phyloP scores from a whole-genome alignment of 1,140 invertebrate species.

The Aporrectodea caliginosa region DNA sequence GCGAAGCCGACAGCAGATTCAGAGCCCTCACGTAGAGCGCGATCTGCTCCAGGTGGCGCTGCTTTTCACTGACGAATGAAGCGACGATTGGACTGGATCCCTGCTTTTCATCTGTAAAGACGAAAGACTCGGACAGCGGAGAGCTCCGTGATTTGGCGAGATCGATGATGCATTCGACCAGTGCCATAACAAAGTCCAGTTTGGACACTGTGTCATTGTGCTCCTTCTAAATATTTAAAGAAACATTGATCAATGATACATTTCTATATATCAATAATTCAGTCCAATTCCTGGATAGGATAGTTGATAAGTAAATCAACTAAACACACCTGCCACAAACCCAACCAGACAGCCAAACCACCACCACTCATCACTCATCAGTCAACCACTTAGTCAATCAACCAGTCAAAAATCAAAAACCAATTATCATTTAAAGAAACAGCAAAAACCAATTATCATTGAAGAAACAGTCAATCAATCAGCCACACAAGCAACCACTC shows the following conservation, averaged over 20 bases:
- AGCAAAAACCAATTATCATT: too few species aligned
- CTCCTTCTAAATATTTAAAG: conserved; percentile 63
- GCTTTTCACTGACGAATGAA: conserved; percentile 25
- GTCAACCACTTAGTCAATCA: too few species aligned
- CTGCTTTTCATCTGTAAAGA: conserved; percentile 39
- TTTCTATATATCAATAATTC: background rate
- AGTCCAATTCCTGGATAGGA: background rate
- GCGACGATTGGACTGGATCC: conserved; percentile 6
- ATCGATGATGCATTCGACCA: conserved; percentile 85
- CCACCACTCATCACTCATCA: too few species aligned
- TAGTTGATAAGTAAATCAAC: background rate
- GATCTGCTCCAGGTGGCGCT: conserved; percentile 76
- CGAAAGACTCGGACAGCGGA: conserved; percentile 56
- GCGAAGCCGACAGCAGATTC: conserved; percentile 84
- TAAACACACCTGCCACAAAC: background rate
- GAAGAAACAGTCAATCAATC: too few species aligned
- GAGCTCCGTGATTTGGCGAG: conserved; percentile 72
- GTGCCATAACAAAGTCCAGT: conserved; percentile 83
- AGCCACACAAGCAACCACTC: too few species aligned
- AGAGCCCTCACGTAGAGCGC: conserved; percentile 84
- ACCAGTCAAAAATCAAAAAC: too few species aligned
- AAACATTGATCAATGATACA: background rate
- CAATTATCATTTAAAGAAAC: too few species aligned
- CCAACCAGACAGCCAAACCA: too few species aligned
- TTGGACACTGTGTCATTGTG: conserved; percentile 92